A percentile compares a stretch with the other conserved stretches of the same genome.
phyloP scores from a whole-genome alignment of 2,797 vertebrate species.

The Zenarchopterus dispar region DNA sequence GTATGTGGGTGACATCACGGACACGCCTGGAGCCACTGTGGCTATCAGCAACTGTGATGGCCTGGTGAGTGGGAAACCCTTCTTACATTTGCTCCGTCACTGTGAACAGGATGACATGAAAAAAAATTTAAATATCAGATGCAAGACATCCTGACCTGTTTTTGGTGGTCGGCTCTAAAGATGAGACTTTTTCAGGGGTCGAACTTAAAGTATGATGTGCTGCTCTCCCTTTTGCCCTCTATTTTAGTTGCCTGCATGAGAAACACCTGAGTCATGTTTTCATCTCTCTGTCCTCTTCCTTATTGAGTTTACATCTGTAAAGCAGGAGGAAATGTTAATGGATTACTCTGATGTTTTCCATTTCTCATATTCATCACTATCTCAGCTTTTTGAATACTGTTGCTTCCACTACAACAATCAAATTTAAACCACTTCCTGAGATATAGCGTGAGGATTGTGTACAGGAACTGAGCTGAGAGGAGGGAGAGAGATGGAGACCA shows the following conservation, averaged over 20 bases:
- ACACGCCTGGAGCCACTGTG: slow-evolving; percentile 87
- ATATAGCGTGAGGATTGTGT: slow-evolving; percentile 57
- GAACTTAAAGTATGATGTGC: neutral
- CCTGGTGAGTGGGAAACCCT: slow-evolving; percentile 87
- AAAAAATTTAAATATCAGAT: slow-evolving; percentile 2
- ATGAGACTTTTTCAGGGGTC: slow-evolving; percentile 22
- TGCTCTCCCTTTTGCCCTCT: slow-evolving; percentile 33
- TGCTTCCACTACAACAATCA: slow-evolving; percentile 52
- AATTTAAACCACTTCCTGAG: slow-evolving; percentile 24
- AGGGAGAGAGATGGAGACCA: slow-evolving; percentile 53
- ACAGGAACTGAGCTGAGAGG: slow-evolving; percentile 51
- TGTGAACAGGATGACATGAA: slow-evolving; percentile 4
- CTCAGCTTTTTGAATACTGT: slow-evolving; percentile 14
- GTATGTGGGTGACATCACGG: slow-evolving; percentile 92
- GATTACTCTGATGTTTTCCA: too few species aligned
- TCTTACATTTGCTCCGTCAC: slow-evolving; percentile 15
- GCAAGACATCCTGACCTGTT: slow-evolving; percentile 1
- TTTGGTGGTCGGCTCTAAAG: slow-evolving; percentile 11
- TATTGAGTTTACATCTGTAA: slow-evolving; percentile 22
- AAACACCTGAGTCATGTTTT: slow-evolving; percentile 29
- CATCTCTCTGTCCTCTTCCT: neutral
- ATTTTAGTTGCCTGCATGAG: too few species aligned
- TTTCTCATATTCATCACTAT: slow-evolving; percentile 6
- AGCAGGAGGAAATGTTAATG: neutral
- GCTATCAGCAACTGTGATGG: slow-evolving; percentile 99